phyloP scores from a whole-genome alignment of 2,113 vertebrate genomes.

The Ploceus nigricollis region DNA sequence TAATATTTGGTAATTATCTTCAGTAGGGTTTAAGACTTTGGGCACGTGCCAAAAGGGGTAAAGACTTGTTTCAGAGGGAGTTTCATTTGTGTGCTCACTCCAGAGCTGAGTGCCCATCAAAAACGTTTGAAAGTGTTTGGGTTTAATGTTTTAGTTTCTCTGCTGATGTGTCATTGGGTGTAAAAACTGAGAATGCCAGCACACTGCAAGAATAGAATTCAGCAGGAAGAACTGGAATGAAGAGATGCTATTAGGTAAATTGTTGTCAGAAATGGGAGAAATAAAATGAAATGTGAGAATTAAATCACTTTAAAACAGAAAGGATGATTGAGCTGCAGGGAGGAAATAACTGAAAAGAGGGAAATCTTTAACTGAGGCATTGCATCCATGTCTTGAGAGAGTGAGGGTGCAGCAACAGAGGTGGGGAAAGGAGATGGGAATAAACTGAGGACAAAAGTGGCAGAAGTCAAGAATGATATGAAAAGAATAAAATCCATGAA shows the following conservation, averaged over 20 bases:
- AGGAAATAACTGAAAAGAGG: not conserved
- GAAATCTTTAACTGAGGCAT: not conserved
- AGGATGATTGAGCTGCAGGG: not conserved
- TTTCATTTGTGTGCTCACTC: not conserved
- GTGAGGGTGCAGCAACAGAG: not conserved
- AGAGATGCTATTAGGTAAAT: not conserved
- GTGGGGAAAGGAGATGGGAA: not conserved
- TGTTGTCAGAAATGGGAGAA: fast-evolving
- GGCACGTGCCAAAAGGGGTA: not conserved
- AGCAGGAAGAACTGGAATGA: not conserved
- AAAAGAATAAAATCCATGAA: not conserved
- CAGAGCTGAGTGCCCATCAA: not conserved
- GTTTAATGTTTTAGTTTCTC: not conserved
- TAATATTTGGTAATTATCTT: not conserved
- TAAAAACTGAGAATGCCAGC: not conserved
- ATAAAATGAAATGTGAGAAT: not conserved
- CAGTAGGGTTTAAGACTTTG: not conserved
- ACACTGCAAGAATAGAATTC: not conserved
- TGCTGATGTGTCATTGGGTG: not conserved
- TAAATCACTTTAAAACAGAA: not conserved
- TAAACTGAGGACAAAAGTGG: not conserved
- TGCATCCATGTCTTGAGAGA: not conserved
- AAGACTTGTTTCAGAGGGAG: not conserved
- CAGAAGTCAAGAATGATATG: not conserved
- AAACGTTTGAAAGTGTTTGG: not conserved